These are phyloP conservation scores for Helarctos malayanus DNA, from an alignment of 2,797 vertebrate species.

Conservation along the genomic window DNA sequence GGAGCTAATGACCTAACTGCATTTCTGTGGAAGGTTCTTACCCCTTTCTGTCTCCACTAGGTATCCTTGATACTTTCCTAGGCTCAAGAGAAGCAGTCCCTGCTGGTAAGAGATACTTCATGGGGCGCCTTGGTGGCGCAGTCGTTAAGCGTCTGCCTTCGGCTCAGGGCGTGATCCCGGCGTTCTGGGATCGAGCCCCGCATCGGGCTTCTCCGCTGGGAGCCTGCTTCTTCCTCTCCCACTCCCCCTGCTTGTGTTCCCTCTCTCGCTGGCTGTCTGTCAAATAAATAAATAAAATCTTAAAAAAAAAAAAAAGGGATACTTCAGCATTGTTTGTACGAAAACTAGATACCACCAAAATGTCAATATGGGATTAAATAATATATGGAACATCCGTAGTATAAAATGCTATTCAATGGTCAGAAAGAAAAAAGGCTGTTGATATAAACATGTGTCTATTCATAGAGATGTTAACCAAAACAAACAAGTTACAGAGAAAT, in stretches of 20 bases:
- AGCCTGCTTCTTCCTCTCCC: too few species aligned
- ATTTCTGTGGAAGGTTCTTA: neutral
- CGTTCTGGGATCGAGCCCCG: too few species aligned
- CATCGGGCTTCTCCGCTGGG: too few species aligned
- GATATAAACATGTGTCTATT: neutral
- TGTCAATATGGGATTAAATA: neutral
- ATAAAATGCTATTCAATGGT: neutral
- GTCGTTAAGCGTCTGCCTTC: too few species aligned
- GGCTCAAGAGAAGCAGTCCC: neutral
- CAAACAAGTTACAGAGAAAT: neutral
- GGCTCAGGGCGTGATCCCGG: too few species aligned
- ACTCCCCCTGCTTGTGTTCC: too few species aligned
- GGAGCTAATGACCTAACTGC: neutral
- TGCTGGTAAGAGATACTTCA: neutral
- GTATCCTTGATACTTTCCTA: neutral
- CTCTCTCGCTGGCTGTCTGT: too few species aligned
- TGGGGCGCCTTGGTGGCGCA: too few species aligned
- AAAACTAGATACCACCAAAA: conserved; percentile 2
- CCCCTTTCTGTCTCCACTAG: neutral
- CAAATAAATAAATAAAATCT: too few species aligned
- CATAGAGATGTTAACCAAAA: neutral
- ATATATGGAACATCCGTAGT: neutral
- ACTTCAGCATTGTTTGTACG: neutral
- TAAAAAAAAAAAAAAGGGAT: too few species aligned
- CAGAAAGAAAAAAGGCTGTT: neutral